Evolutionary conservation across 2,797 vertebrate genomes (phyloP).

Genomic region (Martes flavigula): DNA sequence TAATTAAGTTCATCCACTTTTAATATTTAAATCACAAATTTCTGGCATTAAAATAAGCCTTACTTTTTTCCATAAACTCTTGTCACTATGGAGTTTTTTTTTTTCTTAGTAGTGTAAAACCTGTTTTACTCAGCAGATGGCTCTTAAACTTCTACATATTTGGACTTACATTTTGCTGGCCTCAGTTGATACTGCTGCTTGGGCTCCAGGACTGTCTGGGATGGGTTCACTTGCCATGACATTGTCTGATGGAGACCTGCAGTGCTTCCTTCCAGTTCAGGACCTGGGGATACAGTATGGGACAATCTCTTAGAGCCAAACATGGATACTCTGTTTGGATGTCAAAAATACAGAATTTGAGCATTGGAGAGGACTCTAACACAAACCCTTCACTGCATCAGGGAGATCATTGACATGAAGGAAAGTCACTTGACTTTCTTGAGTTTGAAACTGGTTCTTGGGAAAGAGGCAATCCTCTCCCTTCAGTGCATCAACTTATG

Average conservation of each 20-base stretch:
- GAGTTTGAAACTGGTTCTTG: neutral
- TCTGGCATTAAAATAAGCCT: neutral
- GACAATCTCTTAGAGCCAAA: neutral
- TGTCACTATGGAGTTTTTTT: neutral
- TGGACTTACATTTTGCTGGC: neutral
- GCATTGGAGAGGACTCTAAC: neutral
- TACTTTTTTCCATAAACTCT: neutral
- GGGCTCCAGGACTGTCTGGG: neutral
- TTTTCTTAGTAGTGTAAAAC: neutral
- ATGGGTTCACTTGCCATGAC: rapidly evolving
- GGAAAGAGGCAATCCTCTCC: neutral
- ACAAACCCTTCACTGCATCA: neutral
- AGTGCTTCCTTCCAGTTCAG: neutral
- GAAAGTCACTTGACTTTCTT: neutral
- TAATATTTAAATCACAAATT: neutral
- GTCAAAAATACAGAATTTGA: neutral
- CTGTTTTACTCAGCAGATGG: neutral
- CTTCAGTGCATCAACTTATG: neutral
- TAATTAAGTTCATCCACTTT: neutral
- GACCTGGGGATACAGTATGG: neutral
- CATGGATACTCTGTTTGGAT: neutral
- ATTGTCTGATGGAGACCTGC: neutral
- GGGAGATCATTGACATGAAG: neutral
- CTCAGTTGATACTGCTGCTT: neutral
- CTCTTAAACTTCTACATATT: neutral